Percentiles rank a stretch among this genome's conserved stretches.
Evolutionary conservation across 2,113 vertebrate genomes (phyloP).

Genomic region (Accipiter virgatus): DNA sequence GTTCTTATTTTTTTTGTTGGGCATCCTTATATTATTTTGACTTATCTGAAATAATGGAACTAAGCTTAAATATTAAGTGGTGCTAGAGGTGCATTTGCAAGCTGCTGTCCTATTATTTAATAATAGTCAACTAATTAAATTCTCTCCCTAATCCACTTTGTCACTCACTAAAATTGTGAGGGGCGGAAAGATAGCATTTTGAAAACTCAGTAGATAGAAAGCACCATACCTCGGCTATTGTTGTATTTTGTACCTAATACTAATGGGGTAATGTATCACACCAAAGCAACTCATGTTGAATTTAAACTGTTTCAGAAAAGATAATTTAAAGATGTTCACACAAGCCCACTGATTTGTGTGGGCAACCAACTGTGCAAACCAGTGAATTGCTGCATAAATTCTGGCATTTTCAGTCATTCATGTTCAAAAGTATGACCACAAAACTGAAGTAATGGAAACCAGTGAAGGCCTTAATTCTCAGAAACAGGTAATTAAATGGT

Average conservation of each 20-base stretch:
- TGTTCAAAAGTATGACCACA: background rate
- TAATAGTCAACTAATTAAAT: background rate
- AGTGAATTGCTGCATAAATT: background rate
- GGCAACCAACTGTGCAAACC: background rate
- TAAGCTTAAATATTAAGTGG: background rate
- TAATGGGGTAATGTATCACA: background rate
- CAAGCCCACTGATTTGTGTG: background rate
- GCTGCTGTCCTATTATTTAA: background rate
- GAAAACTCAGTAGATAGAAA: background rate
- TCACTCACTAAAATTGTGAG: background rate
- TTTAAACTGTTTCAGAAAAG: background rate
- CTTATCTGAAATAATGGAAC: background rate
- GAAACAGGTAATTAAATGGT: background rate
- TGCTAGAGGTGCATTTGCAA: background rate
- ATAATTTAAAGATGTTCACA: background rate
- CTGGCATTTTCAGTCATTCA: background rate
- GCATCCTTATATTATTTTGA: background rate
- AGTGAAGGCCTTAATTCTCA: background rate
- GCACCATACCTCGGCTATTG: background rate
- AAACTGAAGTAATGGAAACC: background rate
- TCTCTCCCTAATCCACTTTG: background rate
- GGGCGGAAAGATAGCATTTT: background rate
- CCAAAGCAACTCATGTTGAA: background rate
- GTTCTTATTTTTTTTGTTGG: background rate
- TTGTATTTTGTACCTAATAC: background rate